These are phyloP conservation scores for Ciona savignyi DNA, from an alignment of 23 tunicate genomes.

Conservation along the genomic window DNA sequence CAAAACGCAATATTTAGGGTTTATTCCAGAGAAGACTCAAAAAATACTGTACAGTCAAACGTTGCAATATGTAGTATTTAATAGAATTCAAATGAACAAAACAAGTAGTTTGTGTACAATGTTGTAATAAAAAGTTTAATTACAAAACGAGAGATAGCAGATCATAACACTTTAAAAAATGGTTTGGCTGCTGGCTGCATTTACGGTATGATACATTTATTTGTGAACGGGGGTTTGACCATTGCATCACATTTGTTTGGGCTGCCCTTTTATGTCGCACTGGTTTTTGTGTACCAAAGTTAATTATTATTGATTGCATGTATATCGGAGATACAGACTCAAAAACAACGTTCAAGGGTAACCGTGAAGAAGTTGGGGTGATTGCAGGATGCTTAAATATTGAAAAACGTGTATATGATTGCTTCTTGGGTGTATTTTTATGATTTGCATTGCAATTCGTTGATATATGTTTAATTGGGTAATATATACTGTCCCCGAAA, in stretches of 20 bases:
- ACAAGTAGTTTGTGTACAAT: too few relatives aligned
- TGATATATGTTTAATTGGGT: background rate
- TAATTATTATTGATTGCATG: background rate
- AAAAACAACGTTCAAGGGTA: background rate
- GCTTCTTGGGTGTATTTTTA: background rate
- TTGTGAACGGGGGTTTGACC: background rate
- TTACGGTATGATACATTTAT: background rate
- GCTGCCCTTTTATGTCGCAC: background rate
- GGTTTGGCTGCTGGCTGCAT: too few relatives aligned
- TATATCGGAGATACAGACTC: background rate
- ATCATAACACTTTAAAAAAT: too few relatives aligned
- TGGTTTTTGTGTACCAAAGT: background rate
- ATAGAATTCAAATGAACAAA: too few relatives aligned
- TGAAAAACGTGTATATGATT: background rate
- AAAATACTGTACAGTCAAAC: too few relatives aligned
- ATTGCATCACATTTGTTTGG: background rate
- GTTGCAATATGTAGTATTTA: too few relatives aligned
- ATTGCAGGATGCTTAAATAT: background rate
- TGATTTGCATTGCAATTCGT: background rate
- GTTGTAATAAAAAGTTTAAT: too few relatives aligned
- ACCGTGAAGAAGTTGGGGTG: background rate
- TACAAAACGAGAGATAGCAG: too few relatives aligned
- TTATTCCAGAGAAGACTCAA: too few relatives aligned
- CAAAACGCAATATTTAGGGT: too few relatives aligned
- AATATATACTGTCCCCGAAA: background rate